Base-by-base conservation (phyloP, 2,113 vertebrate species). In the Progne subis region DNA sequence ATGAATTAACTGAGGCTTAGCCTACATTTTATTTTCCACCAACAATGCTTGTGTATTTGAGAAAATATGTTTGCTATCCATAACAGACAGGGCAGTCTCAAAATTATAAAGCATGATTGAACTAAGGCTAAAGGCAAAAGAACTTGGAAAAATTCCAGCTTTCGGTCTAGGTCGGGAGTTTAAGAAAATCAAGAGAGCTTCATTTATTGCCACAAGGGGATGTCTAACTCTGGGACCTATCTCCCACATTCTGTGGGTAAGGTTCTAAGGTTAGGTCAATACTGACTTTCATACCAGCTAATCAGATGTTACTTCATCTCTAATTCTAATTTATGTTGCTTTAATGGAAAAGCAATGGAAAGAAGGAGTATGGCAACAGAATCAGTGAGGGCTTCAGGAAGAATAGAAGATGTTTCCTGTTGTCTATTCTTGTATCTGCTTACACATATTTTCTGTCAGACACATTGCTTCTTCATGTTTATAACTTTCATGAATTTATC, bases 221-320 rank as follows among this genome's bases (percentile, higher is more conserved):
- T 56, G 6, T 31, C 12, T 53, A 5, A 37, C 8, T 72, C 18
- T 37, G 18, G 18, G 29, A 26, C 19, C 21, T 0, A 0, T 43
- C 25, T 82, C 18, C 19, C 24, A 7, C 6, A 1, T 55, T 74
- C 46, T 76, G 1, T 50, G 15, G 10, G 10, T 26, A 44, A 53
- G 21, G 4, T 59, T 80, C 15, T 72, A 61, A 80, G 18, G 2
- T 41, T 32, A 47, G 7, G 12, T 47, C 43, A 88, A 13, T 34
- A 6, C 4, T 64, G 23, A 72, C 18, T 72, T 94, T 72, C 37
- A 41, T 11, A 20, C 3, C 29, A 21, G 16, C 3, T 92, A 57
- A 76, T 43, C 15, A 93, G 23, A 49, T 61, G 4, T n/a, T n/a
- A 28, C 3, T 15, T 56, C 23, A n/a, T 41, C 19, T 11, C n/a